Conservation (phyloP, 2,113 vertebrate genomes). For the Serilophus lunatus region DNA sequence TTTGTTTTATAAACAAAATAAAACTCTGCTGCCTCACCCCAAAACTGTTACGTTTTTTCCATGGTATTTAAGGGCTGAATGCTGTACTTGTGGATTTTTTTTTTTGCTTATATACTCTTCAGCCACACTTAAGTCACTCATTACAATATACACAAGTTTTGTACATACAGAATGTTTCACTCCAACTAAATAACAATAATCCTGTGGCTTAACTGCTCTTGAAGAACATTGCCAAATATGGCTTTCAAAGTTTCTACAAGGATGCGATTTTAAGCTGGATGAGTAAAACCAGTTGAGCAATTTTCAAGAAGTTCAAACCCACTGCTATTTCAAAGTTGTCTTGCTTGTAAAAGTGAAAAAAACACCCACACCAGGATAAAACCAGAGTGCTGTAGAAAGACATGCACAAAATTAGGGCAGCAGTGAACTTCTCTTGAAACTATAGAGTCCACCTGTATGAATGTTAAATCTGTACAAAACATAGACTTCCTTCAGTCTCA, state of each 20-base stretch:
- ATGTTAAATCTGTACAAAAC: neutral
- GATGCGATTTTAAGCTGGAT: neutral
- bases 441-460: neutral
- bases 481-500: neutral
- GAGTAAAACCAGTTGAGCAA: neutral
- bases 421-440: neutral
- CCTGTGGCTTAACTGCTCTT: neutral
- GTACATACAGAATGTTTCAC: neutral
- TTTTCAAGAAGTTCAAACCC: neutral
- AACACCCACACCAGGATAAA: fast-evolving
- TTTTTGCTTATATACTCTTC: neutral
- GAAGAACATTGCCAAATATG: constrained; percentile 18
- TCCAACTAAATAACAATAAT: constrained; percentile 35
- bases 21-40: neutral
- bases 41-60: neutral
- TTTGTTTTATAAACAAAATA: neutral
- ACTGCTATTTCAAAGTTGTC: neutral
- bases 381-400: neutral
- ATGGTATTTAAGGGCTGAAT: neutral
- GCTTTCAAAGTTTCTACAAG: neutral
- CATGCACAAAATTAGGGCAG: neutral
- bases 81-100: neutral
- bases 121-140: neutral
- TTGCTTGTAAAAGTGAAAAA: neutral
- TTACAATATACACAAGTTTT: neutral